phyloP scores from a whole-genome alignment of 2,113 vertebrate genomes.

The Macquaria australasica region DNA sequence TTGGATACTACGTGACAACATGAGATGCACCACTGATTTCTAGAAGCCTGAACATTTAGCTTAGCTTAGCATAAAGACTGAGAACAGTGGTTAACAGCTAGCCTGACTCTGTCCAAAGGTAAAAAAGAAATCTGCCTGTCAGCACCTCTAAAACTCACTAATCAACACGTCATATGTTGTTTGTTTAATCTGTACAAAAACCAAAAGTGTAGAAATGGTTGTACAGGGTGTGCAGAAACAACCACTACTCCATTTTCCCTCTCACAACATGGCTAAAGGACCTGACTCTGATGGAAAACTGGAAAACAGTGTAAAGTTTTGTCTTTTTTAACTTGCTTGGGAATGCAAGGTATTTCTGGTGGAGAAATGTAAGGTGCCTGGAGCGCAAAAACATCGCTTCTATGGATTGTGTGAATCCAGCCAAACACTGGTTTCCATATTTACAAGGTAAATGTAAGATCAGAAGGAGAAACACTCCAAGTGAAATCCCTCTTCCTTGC shows the following conservation, averaged over 20 bases:
- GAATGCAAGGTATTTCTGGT: neutral
- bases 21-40: neutral
- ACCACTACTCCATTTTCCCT: neutral
- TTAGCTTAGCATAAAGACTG: neutral
- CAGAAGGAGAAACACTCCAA: conserved; percentile 2
- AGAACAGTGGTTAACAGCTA: neutral
- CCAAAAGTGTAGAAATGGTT: neutral
- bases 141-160: neutral
- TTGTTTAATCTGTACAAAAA: neutral
- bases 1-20: too few relatives aligned
- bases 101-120: neutral
- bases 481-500: conserved; percentile 18
- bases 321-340: neutral
- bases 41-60: neutral
- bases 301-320: neutral
- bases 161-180: neutral
- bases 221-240: neutral
- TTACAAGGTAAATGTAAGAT: conserved; percentile 34
- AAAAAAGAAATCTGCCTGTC: neutral
- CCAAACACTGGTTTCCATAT: conserved; percentile 8
- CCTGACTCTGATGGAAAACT: neutral
- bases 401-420: conserved; percentile 21
- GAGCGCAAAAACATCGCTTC: conserved; percentile 12
- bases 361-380: conserved; percentile 16
- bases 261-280: neutral